Conservation (phyloP, 2,797 vertebrate genomes). For the Gymnothorax javanicus region DNA sequence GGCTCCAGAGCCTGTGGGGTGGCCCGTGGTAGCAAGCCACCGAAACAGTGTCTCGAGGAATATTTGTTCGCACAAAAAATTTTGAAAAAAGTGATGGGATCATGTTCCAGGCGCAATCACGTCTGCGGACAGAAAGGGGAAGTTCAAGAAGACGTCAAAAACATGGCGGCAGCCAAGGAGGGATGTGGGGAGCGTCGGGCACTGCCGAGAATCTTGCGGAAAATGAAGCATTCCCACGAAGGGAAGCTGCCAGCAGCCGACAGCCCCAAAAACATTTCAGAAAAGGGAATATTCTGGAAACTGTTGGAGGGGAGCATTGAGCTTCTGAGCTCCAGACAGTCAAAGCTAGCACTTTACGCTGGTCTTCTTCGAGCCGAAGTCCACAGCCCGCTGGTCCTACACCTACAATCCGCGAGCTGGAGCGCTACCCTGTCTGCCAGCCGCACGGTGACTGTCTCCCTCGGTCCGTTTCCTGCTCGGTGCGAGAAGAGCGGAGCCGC, state of each 20-base stretch:
- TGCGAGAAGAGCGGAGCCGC: conserved; percentile 67
- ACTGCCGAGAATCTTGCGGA: neutral
- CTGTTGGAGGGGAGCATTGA: neutral
- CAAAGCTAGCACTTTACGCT: neutral
- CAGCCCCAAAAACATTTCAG: neutral
- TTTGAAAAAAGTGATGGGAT: neutral
- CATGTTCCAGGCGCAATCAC: neutral
- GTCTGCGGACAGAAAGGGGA: neutral
- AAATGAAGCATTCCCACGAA: neutral
- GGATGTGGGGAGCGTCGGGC: neutral
- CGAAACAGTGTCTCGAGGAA: neutral
- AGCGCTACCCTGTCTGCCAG: conserved; percentile 27
- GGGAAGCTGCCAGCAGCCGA: conserved; percentile 10
- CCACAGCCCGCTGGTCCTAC: neutral
- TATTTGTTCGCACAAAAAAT: neutral
- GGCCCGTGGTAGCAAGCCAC: neutral
- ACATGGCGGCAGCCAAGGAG: neutral
- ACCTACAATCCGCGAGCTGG: conserved; percentile 27
- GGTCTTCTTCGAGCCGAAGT: neutral
- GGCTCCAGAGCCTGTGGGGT: neutral
- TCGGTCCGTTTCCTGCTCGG: conserved; percentile 53
- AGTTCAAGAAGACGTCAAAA: neutral
- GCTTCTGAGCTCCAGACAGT: neutral
- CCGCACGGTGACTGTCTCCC: conserved; percentile 33
- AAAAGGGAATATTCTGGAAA: neutral